phyloP scores from a whole-genome alignment of 2,888 invertebrate species.

The Bhutanitis thaidina region DNA sequence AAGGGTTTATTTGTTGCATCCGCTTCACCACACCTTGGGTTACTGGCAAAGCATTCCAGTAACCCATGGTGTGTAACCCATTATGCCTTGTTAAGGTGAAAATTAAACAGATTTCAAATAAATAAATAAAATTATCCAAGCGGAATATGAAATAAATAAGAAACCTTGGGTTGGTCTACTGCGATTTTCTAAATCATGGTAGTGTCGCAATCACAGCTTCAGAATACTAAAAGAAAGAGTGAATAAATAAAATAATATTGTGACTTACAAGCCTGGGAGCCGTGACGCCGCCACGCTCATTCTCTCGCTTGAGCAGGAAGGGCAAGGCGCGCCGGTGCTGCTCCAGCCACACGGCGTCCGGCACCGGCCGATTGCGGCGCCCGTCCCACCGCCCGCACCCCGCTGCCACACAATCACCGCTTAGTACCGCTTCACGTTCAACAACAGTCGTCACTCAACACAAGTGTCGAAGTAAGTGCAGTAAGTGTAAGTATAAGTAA shows the following conservation, averaged over 20 bases:
- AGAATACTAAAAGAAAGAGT: background rate
- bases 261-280: conserved; percentile 66
- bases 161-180: no score
- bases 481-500: no score
- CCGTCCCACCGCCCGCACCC: conserved; percentile 59
- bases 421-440: conserved; percentile 1
- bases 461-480: background rate
- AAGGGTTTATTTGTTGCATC: no score
- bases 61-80: no score
- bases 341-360: conserved; percentile 74
- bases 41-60: no score
- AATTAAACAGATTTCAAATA: no score
- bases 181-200: no score
- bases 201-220: no score
- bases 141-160: no score
- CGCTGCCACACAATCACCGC: conserved; percentile 23
- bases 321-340: conserved; percentile 72
- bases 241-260: background rate
- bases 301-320: conserved; percentile 72
- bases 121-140: no score
- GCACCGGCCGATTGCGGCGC: conserved; percentile 68
- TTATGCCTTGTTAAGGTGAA: no score
- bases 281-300: conserved; percentile 54
- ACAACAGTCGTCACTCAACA: background rate
- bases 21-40: no score